phyloP scores from a whole-genome alignment of 2,113 vertebrate genomes.

The Pseudolaguvia tuberculata region DNA sequence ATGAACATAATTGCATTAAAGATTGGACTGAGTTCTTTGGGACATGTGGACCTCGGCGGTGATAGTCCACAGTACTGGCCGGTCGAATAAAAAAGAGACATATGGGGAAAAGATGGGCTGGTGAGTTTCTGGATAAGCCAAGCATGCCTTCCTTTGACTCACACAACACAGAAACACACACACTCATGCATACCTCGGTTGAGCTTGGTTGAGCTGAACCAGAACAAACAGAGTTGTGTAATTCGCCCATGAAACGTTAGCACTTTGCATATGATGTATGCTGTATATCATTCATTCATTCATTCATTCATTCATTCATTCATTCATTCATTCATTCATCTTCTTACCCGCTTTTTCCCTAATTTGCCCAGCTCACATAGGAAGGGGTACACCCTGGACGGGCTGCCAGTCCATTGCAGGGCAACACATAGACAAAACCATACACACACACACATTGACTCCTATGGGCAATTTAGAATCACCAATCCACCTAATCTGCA shows the following conservation, averaged over 20 bases:
- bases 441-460: no score
- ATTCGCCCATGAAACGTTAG: neutral
- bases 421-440: no score
- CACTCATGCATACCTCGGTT: neutral
- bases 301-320: no score
- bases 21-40: neutral
- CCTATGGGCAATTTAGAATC: no score
- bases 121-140: conserved; percentile 26
- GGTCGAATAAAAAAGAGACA: conserved; percentile 7
- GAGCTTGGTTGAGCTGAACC: neutral
- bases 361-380: no score
- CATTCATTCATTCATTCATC: no score
- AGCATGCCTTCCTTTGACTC: conserved; percentile 18
- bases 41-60: neutral
- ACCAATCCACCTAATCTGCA: no score
- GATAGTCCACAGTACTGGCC: neutral
- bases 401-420: no score
- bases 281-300: neutral
- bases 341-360: no score
- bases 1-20: conserved; percentile 19
- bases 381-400: no score
- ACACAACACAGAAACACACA: neutral
- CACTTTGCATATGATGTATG: conserved; percentile 28
- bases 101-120: conserved; percentile 21
- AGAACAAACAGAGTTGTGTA: conserved; percentile 30